Base-by-base conservation (phyloP, 1,140 invertebrate genomes). In the Oppia nitens region DNA sequence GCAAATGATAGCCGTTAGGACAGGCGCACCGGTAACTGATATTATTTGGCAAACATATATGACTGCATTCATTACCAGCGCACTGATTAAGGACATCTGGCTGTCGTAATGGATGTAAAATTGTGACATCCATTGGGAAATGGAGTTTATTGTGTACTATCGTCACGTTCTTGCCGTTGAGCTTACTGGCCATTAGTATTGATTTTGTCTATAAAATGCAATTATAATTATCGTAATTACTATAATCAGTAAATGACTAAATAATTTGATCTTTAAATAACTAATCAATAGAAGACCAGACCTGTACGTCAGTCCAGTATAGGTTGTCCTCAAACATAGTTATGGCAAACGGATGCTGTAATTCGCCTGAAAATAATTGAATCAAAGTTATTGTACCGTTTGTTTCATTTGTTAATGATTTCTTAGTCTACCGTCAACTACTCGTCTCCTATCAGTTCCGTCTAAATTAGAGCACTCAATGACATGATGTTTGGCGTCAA, bases 261-360 rank as follows among this genome's bases (percentile, higher is more conserved):
- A 40, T 40, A 9, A 40, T 9, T 9, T 40, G 17, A 9, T 40
- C 32, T 40, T 17, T 40, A 40, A 40, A 9, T 40, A 6, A 72
- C 62, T 60, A 76, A 74, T 81, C 72, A 68, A 84, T 79, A 21
- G 77, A 65, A 20, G 79, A 82, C 29, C 80, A 83, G 63, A 82
- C 32, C 32, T 40, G 79, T 83, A 87, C 91, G 70, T 97, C 93
- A 14, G 90, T 95, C 87, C 92, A 95, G 73, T 84, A 98, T 0
- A 51, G 56, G 40, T 83, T 84, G 60, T 85, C 79, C 64, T 83
- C 68, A 64, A 70, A 73, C 49, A 77, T 69, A 0, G 88, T 83
- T 21, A 96, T 73, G 14, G 87, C 85, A 75, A 85, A 94, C 0
- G 91, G 89, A 75, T 96, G 94, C 50, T 79, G 76, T 12, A 88